A percentile compares a stretch with the other conserved stretches of the same genome.
Conservation (phyloP, 2,113 vertebrate genomes). For the Sceloporus undulatus region DNA sequence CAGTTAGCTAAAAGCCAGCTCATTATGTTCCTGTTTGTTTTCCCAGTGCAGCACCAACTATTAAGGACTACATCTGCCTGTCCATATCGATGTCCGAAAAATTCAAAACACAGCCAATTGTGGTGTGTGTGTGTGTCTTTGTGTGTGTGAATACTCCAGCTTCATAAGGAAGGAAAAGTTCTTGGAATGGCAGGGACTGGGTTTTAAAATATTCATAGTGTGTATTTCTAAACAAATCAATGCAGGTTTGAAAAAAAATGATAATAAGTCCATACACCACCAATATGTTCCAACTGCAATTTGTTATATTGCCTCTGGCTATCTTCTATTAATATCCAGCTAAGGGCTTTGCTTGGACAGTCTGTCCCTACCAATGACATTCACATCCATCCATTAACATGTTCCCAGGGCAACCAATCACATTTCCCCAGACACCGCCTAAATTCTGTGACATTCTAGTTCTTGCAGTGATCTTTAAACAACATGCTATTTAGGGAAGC, state of each 20-base stretch:
- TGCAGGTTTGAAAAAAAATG: not conserved
- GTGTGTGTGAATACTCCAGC: not conserved
- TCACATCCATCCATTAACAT: conserved; percentile 55
- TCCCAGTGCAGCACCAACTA: not conserved
- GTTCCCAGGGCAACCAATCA: conserved; percentile 68
- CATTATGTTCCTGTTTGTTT: conserved; percentile 14
- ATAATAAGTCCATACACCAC: not conserved
- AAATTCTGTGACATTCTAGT: conserved; percentile 66
- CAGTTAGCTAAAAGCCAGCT: conserved; percentile 17
- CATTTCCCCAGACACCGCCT: conserved; percentile 53
- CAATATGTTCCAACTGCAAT: conserved; percentile 15
- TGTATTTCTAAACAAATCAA: not conserved
- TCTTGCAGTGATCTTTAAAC: conserved; percentile 63
- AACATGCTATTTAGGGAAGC: conserved; percentile 49
- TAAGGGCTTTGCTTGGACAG: conserved; percentile 53
- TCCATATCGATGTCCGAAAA: not conserved
- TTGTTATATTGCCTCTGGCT: not conserved
- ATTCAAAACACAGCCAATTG: conserved; percentile 10
- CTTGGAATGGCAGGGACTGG: not conserved
- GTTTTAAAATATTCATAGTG: not conserved
- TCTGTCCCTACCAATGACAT: conserved; percentile 62
- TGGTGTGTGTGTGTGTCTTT: not conserved
- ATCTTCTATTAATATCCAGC: conserved; percentile 61
- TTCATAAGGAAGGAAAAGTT: fast-evolving
- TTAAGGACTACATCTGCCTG: conserved; percentile 3